Percentiles rank a stretch among this genome's conserved stretches.
Evolutionary conservation across 2,888 invertebrate genomes (phyloP).

Genomic region (Conus canariensis): DNA sequence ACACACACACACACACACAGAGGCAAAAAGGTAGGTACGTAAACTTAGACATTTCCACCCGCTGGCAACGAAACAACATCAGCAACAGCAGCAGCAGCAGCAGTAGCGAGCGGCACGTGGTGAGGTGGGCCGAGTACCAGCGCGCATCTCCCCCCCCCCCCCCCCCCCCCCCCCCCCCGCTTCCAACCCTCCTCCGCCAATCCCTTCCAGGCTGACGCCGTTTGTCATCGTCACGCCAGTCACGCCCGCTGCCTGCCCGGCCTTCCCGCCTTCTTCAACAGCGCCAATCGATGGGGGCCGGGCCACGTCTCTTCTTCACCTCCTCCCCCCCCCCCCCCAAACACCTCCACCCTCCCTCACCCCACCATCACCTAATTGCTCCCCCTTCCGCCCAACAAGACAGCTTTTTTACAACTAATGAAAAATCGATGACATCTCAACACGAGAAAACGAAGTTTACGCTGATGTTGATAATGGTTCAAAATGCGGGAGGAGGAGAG

Average conservation of each 20-base stretch:
- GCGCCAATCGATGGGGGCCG: slow-evolving; percentile 24
- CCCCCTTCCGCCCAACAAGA: slow-evolving; percentile 44
- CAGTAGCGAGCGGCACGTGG: no score
- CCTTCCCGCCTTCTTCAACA: background rate
- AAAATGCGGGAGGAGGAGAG: slow-evolving; percentile 14
- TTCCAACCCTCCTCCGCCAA: background rate
- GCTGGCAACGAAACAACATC: background rate
- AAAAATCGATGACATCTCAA: slow-evolving; percentile 46
- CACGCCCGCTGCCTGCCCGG: slow-evolving; percentile 35
- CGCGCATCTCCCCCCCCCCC: no score
- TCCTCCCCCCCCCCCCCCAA: background rate
- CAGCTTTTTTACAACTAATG: slow-evolving; percentile 43
- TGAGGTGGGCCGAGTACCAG: no score
- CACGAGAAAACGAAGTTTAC: slow-evolving; percentile 45
- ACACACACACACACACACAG: background rate
- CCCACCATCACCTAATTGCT: slow-evolving; percentile 36
- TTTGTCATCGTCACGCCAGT: slow-evolving; percentile 39
- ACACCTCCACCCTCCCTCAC: background rate
- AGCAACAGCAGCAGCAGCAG: no score
- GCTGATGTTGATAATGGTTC: slow-evolving; percentile 45
- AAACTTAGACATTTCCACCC: background rate
- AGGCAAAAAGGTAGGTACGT: background rate
- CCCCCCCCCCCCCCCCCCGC: no score
- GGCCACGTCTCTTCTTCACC: slow-evolving; percentile 16
- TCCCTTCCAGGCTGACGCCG: background rate